Evolutionary conservation across 2,888 invertebrate genomes (phyloP).

Genomic region (Gnatocerus cornutus): DNA sequence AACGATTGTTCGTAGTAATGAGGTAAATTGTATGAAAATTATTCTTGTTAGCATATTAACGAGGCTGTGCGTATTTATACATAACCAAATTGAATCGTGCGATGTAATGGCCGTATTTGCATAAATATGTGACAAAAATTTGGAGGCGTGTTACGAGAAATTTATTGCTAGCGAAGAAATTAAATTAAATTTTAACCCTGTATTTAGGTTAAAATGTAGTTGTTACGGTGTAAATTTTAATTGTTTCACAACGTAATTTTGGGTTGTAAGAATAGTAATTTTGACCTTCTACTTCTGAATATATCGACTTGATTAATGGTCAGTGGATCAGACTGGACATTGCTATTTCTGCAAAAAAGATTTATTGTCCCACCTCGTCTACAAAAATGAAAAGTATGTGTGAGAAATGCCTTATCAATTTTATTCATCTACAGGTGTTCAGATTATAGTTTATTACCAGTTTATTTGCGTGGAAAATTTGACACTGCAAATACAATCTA

Average conservation of each 20-base stretch:
- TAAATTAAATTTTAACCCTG: slow-evolving; percentile 5
- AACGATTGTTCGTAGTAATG: slow-evolving; percentile 40
- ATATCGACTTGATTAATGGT: slow-evolving; percentile 4
- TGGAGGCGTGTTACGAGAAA: slow-evolving; percentile 25
- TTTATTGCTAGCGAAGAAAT: slow-evolving; percentile 12
- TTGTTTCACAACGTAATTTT: background rate
- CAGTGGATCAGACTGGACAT: background rate
- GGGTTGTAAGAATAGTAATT: slow-evolving; percentile 5
- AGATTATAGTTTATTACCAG: no score
- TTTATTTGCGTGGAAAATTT: background rate
- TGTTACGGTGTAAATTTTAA: slow-evolving; percentile 5
- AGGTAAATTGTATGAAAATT: slow-evolving; percentile 44
- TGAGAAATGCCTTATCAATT: background rate
- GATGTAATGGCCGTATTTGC: slow-evolving; percentile 32
- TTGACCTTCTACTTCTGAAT: slow-evolving; percentile 9
- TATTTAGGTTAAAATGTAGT: slow-evolving; percentile 6
- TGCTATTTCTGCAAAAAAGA: background rate
- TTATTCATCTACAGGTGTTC: background rate
- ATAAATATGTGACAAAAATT: slow-evolving; percentile 42
- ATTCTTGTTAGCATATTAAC: slow-evolving; percentile 40
- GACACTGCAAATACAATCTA: background rate
- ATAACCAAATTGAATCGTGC: slow-evolving; percentile 28
- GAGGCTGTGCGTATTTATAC: slow-evolving; percentile 13
- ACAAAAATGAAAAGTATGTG: slow-evolving; percentile 4
- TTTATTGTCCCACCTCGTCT: background rate